These are phyloP conservation scores for Picus viridis DNA, from an alignment of 2,797 vertebrate species.

Conservation along the genomic window DNA sequence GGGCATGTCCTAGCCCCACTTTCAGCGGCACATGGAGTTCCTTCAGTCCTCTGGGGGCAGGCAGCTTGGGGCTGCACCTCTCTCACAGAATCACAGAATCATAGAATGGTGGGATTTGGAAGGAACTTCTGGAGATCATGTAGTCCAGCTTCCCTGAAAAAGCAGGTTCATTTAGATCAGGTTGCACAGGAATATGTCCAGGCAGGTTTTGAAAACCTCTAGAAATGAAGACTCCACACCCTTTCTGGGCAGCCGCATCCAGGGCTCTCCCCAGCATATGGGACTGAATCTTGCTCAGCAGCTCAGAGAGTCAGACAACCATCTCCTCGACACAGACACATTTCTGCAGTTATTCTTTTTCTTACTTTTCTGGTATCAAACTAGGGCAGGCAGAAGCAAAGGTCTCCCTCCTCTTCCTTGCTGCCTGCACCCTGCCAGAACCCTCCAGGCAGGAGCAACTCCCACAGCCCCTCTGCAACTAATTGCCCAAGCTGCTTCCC, in stretches of 20 bases:
- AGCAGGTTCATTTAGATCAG: no score
- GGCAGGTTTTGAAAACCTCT: no score
- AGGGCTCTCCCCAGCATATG: no score
- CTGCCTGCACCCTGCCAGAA: not conserved
- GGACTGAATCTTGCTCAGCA: not conserved
- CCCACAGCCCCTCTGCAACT: not conserved
- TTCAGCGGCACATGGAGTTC: rapidly evolving
- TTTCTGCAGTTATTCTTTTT: not conserved
- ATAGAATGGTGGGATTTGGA: no score
- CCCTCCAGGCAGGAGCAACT: not conserved
- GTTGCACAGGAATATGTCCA: no score
- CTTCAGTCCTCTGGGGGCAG: rapidly evolving
- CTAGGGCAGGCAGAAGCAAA: not conserved
- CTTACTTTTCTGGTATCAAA: not conserved
- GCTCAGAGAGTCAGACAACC: rapidly evolving
- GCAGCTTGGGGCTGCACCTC: not conserved
- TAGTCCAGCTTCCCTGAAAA: no score
- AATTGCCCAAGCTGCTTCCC: constrained; percentile 42
- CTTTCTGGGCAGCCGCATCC: no score
- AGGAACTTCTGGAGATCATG: no score
- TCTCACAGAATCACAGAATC: no score
- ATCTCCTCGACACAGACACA: not conserved
- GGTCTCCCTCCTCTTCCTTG: not conserved
- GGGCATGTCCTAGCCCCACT: not conserved
- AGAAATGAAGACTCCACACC: no score